phyloP scores from a whole-genome alignment of 2,113 vertebrate species.

The Formicarius rufipectus region DNA sequence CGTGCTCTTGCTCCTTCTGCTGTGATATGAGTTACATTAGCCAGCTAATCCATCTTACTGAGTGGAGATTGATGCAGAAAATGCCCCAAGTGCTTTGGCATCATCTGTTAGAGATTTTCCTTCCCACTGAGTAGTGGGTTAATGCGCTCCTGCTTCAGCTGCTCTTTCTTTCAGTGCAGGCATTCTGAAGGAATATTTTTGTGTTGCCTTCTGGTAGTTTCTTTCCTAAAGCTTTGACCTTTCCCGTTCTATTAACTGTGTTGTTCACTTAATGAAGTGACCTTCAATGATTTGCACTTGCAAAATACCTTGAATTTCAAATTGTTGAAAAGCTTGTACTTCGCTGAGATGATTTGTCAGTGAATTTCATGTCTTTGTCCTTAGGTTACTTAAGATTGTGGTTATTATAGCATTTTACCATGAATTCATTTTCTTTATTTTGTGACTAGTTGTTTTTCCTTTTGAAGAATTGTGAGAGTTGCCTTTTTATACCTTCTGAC shows the following conservation, averaged over 20 bases:
- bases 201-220: background rate
- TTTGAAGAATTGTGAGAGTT: background rate
- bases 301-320: background rate
- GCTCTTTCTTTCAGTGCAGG: background rate
- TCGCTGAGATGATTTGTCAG: background rate
- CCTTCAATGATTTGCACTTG: background rate
- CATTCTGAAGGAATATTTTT: background rate
- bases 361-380: background rate
- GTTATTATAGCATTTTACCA: background rate
- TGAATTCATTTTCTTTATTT: background rate
- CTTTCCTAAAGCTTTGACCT: background rate
- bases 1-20: background rate
- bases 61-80: slow-evolving; percentile 6
- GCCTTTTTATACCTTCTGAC: background rate
- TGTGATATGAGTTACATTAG: background rate
- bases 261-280: background rate
- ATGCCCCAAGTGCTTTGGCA: background rate
- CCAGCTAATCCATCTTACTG: background rate
- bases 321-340: background rate
- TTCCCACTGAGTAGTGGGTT: background rate
- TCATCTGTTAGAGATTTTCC: slow-evolving; percentile 3
- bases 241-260: background rate
- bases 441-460: background rate
- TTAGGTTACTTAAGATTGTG: background rate
- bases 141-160: background rate